Base-by-base conservation (phyloP, 1,140 invertebrate genomes). In the Leguminivora glycinivorella region DNA sequence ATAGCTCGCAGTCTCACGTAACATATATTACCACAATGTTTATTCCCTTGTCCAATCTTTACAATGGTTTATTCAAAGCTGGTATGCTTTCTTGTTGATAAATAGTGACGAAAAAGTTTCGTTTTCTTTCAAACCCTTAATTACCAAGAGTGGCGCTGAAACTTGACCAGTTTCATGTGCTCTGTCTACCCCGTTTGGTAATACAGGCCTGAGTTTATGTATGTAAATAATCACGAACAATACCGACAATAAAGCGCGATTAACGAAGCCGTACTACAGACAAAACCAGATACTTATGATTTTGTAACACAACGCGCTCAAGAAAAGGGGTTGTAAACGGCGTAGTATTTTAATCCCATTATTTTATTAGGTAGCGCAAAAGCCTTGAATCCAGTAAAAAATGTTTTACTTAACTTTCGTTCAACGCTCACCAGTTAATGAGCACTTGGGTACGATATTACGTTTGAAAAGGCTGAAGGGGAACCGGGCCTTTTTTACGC, bases 391-490 rank as follows among this genome's bases (percentile, higher is more conserved):
- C 26, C 0, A 34, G 26, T 31, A 14, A 34, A 63, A 63, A 63
- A 63, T 63, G 58, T 29, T 63, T 63, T 10, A 29, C 26, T 63
- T 52, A 63, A 63, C 25, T 63, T 63, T 63, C 31, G 17, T 63
- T 63, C 58, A 63, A 31, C 14, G 25, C 58, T 63, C 58, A 34
- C 25, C 26, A 26, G n/a, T 31, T 63, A 63, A 63, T 63, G 29
- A 63, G 12, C 58, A 26, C 26, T 63, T 12, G 29, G 26, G 17
- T 63, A 63, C n/a, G 58, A 63, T 63, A 31, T 63, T 31, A 63
- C 26, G n/a, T n/a, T 25, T 29, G 25, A 63, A 63, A 63, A 63
- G 26, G 10, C 58, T 26, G 58, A 29, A n/a, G 58, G 58, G 26
- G 34, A 34, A 10, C n/a, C 10, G n/a, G 58, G n/a, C 26, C 9